Percentiles rank a stretch among this genome's conserved stretches.
These are phyloP conservation scores for Boloria selene DNA, from an alignment of 2,888 invertebrate genomes.

Conservation along the genomic window DNA sequence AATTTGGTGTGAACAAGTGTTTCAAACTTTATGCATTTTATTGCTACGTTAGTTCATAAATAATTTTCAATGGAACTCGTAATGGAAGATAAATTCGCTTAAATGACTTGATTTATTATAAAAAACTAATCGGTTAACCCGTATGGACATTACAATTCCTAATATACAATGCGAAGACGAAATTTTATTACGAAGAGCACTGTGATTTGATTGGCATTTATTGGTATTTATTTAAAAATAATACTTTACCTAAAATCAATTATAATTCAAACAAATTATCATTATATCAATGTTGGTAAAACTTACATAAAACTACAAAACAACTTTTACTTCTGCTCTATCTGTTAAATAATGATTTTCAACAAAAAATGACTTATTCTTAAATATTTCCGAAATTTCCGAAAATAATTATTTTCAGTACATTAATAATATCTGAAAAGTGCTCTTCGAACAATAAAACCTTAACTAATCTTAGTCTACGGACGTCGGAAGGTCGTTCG, in stretches of 20 bases:
- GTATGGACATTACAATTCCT: constrained; percentile 53
- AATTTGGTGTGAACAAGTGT: constrained; percentile 12
- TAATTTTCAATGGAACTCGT: constrained; percentile 39
- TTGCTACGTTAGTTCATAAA: constrained; percentile 33
- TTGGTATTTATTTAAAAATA: background rate
- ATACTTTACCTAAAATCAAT: too few relatives aligned
- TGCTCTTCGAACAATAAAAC: constrained; percentile 48
- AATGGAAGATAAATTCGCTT: constrained; percentile 49
- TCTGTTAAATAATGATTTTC: too few relatives aligned
- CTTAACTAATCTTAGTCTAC: constrained; percentile 51
- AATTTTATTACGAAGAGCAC: constrained; percentile 49
- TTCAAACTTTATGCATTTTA: constrained; percentile 25
- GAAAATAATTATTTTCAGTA: background rate
- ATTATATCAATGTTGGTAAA: background rate
- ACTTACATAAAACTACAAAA: too few relatives aligned
- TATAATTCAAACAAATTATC: background rate
- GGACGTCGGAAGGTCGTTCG: constrained; percentile 57
- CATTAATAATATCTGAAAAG: constrained; percentile 23
- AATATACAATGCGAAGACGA: constrained; percentile 60
- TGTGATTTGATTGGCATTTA: constrained; percentile 18
- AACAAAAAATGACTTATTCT: too few relatives aligned
- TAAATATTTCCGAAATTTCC: background rate
- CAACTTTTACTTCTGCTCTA: too few relatives aligned
- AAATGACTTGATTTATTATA: constrained; percentile 54
- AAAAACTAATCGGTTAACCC: constrained; percentile 52